phyloP scores from a whole-genome alignment of 1,140 invertebrate species.

The Mercenaria mercenaria region DNA sequence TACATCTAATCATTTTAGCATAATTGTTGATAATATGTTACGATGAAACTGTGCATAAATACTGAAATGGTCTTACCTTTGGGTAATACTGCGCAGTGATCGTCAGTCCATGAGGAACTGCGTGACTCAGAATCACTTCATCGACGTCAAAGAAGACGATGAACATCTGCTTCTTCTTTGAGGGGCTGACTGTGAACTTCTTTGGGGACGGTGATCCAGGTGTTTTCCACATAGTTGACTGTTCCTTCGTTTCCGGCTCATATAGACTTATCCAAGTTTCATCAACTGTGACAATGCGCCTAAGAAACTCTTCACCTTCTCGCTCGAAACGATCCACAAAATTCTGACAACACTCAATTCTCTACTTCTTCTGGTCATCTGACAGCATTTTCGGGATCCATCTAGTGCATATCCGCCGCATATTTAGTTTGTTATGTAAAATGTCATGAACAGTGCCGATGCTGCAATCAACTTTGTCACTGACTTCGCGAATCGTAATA shows the following conservation, averaged over 20 bases:
- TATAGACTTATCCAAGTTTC: constrained; percentile 40
- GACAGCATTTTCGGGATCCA: background rate
- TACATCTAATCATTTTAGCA: too few relatives aligned
- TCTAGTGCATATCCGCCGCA: background rate
- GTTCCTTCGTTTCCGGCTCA: constrained; percentile 11
- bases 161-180: too few relatives aligned
- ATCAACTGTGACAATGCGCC: constrained; percentile 17
- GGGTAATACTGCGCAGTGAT: background rate
- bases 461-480: too few relatives aligned
- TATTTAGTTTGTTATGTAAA: too few relatives aligned
- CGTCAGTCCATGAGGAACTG: background rate
- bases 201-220: background rate
- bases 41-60: background rate
- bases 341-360: too few relatives aligned
- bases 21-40: background rate
- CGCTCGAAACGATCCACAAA: background rate
- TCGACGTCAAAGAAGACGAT: background rate
- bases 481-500: too few relatives aligned
- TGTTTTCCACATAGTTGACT: background rate
- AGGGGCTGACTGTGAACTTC: background rate
- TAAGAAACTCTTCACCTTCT: background rate
- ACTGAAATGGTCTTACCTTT: too few relatives aligned
- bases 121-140: too few relatives aligned
- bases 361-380: too few relatives aligned
- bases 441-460: too few relatives aligned